Percentiles rank a stretch among this genome's conserved stretches.
Conservation (phyloP, 2,797 vertebrate genomes). For the Eidolon dupreanum region DNA sequence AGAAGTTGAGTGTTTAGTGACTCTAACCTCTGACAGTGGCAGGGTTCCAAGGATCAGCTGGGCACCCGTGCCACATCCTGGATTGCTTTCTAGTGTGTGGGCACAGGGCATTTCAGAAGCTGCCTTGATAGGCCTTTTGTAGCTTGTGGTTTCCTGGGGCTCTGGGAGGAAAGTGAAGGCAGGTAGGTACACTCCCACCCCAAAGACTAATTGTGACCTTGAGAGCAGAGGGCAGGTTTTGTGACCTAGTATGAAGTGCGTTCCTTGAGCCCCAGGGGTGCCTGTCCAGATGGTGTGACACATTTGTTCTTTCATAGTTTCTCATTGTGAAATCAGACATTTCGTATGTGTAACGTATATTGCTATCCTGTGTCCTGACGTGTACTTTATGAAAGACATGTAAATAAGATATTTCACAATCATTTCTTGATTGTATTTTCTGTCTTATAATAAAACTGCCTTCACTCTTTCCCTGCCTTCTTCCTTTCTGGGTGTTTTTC, state of each 20-base stretch:
- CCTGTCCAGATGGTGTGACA: background rate
- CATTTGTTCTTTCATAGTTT: background rate
- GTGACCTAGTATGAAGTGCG: background rate
- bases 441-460: background rate
- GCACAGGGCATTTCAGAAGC: background rate
- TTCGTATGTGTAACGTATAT: background rate
- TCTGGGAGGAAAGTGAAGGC: background rate
- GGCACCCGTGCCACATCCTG: background rate
- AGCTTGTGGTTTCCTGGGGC: background rate
- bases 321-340: constrained; percentile 27
- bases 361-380: background rate
- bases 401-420: background rate
- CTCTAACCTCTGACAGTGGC: background rate
- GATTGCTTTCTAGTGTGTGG: background rate
- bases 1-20: background rate
- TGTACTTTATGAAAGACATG: constrained; percentile 3
- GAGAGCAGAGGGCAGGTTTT: background rate
- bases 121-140: background rate
- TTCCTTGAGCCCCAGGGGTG: background rate
- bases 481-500: background rate
- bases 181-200: background rate
- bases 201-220: background rate
- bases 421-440: background rate
- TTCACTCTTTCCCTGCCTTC: background rate
- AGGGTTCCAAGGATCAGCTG: background rate